Evolutionary conservation across 2,113 vertebrate genomes (phyloP).

Genomic region (Zingel zingel): DNA sequence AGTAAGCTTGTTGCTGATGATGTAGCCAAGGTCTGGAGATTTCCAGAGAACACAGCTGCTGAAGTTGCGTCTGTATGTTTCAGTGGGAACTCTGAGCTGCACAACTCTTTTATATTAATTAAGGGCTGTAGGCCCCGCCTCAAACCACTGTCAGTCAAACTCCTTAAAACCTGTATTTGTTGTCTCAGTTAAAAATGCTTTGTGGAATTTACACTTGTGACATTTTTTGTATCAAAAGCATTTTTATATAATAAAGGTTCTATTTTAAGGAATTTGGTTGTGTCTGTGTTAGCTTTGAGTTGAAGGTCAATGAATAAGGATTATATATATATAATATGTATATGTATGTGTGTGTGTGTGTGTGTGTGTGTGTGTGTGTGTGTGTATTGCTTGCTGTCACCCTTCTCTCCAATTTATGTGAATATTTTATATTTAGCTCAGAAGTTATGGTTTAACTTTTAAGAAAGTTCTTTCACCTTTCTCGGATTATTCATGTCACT

Average conservation of each 20-base stretch:
- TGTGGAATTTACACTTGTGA: constrained; percentile 79
- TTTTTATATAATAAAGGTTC: constrained; percentile 89
- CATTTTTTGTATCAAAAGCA: constrained; percentile 85
- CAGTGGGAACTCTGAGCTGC: constrained; percentile 30
- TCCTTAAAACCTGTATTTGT: constrained; percentile 56
- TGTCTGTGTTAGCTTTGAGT: not conserved
- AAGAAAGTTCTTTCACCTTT: no score
- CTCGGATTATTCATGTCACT: no score
- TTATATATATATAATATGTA: no score
- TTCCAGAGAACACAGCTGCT: not conserved
- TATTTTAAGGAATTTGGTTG: constrained; percentile 82
- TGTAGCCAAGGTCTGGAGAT: not conserved
- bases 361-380: no score
- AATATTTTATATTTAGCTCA: no score
- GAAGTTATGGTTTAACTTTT: no score
- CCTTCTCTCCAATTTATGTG: no score
- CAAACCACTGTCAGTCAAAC: constrained; percentile 69
- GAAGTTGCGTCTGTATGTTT: not conserved
- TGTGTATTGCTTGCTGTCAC: no score
- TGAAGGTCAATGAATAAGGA: not conserved
- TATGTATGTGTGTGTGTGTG: no score
- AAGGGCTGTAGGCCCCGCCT: constrained; percentile 19
- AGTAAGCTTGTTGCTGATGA: not conserved
- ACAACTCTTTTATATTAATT: not conserved
- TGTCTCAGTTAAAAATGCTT: constrained; percentile 78